phyloP scores from a whole-genome alignment of 2,888 invertebrate species.

The Drosophila buzzatii region DNA sequence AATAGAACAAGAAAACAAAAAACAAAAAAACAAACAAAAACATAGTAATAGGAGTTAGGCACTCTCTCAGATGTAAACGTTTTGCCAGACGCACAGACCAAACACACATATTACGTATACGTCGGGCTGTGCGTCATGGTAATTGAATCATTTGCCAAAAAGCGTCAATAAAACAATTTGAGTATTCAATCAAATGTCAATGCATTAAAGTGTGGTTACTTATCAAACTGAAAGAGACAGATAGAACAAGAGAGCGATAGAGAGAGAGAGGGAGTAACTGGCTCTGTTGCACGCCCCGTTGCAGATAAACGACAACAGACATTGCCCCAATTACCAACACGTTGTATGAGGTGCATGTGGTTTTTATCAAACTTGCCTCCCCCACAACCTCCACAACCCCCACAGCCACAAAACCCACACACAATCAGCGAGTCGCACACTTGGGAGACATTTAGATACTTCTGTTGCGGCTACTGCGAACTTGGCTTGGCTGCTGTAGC shows the following conservation, averaged over 20 bases:
- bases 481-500: conserved; percentile 21
- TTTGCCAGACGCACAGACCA: background rate
- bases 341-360: conserved; percentile 29
- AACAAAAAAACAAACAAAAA: background rate
- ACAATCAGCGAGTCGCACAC: background rate
- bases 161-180: conserved; percentile 41
- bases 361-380: conserved; percentile 35
- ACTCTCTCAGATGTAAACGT: background rate
- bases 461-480: conserved; percentile 24
- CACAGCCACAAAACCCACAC: background rate
- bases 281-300: conserved; percentile 27
- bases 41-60: conserved; percentile 6
- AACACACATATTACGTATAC: conserved; percentile 61
- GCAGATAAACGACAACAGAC: conserved; percentile 55
- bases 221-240: conserved; percentile 44
- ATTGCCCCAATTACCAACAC: conserved; percentile 68
- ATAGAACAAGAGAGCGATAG: conserved; percentile 6
- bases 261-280: conserved; percentile 3
- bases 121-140: conserved; percentile 31
- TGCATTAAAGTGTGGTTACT: conserved; percentile 40
- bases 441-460: conserved; percentile 32
- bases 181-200: conserved; percentile 65
- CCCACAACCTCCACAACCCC: background rate
- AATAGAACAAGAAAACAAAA: background rate
- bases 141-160: conserved; percentile 29